phyloP scores from a whole-genome alignment of 2,113 vertebrate genomes.

The Hemiprocne comata region DNA sequence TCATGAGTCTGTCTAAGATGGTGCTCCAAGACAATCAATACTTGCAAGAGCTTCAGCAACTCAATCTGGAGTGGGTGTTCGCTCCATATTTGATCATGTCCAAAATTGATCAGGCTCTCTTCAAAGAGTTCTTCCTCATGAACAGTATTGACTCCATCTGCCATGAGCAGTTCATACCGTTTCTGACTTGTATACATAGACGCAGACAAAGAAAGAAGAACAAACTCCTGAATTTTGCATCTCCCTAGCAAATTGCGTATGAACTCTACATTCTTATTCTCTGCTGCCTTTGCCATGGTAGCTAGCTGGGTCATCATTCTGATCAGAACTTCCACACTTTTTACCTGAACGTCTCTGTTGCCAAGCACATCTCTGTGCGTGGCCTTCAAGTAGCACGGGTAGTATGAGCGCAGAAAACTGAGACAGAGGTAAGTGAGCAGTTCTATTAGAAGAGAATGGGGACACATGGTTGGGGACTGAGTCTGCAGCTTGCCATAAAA shows the following conservation, averaged over 20 bases:
- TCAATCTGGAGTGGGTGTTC: constrained; percentile 94
- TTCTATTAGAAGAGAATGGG: constrained; percentile 88
- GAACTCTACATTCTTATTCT: constrained; percentile 67
- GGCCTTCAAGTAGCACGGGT: constrained; percentile 86
- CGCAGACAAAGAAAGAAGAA: constrained; percentile 88
- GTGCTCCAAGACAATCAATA: constrained; percentile 90
- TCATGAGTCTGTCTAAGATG: constrained; percentile 77
- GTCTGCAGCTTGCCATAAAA: constrained; percentile 88
- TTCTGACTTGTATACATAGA: constrained; percentile 92
- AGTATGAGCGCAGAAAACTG: constrained; percentile 90
- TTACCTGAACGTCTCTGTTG: constrained; percentile 94
- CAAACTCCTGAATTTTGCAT: constrained; percentile 89
- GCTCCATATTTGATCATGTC: constrained; percentile 85
- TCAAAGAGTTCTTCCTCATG: constrained; percentile 80
- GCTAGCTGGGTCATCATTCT: constrained; percentile 84
- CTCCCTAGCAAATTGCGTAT: constrained; percentile 81
- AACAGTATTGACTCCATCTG: not conserved
- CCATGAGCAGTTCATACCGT: constrained; percentile 57
- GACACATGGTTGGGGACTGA: constrained; percentile 75
- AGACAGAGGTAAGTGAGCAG: constrained; percentile 90
- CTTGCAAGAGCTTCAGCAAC: constrained; percentile 91
- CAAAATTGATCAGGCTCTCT: constrained; percentile 87
- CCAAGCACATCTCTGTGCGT: constrained; percentile 85
- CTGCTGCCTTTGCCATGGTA: constrained; percentile 72
- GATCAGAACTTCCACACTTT: constrained; percentile 91